Evolutionary conservation across 2,113 vertebrate genomes (phyloP), one percentile per base, ranked within the genome.

Genomic region (Tretioscincus oriximinensis): DNA sequence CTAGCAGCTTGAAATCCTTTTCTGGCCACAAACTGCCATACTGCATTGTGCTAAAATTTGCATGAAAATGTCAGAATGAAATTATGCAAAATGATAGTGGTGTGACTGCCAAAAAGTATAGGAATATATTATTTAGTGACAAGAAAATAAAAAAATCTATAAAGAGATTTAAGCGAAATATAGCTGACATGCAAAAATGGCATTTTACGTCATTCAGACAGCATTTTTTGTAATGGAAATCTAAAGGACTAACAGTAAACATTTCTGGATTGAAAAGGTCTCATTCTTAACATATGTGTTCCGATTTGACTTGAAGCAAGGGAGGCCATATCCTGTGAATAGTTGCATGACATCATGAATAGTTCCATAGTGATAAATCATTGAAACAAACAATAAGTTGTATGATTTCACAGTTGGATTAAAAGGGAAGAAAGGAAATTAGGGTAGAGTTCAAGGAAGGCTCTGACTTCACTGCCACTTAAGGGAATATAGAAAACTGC

Each of bases 321-420:
- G 78, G 82, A 90, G 85, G 81, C 82, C 84, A 54, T 86, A 85
- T 31, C 87, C 83, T 77, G 78, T 83, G 85, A 90, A 91, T 88
- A 78, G 88, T 94, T 93, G 91, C 89, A 93, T 94, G 89, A 93
- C 61, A 88, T 89, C 71, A 78, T 84, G 91, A 89, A 78, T 82
- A 91, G 94, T 93, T 92, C 95, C 89, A 94, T 93, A 83, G 91
- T 51, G 94, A 88, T 91, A 91, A 94, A 92, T 91, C 91, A 93
- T 91, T 95, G 92, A 92, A 92, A 94, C 88, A 94, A 95, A 94
- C 91, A 94, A 68, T 77, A 87, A 84, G 86, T 90, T 93, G 93
- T 87, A 91, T 92, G 90, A 94, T 92, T 95, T 93, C 94, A 95
- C 89, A 94, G 91, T 90, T 95, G 93, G 93, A 93, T 93, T 93